phyloP scores from a whole-genome alignment of 2,797 vertebrate genomes.

The Lepus oiostolus region DNA sequence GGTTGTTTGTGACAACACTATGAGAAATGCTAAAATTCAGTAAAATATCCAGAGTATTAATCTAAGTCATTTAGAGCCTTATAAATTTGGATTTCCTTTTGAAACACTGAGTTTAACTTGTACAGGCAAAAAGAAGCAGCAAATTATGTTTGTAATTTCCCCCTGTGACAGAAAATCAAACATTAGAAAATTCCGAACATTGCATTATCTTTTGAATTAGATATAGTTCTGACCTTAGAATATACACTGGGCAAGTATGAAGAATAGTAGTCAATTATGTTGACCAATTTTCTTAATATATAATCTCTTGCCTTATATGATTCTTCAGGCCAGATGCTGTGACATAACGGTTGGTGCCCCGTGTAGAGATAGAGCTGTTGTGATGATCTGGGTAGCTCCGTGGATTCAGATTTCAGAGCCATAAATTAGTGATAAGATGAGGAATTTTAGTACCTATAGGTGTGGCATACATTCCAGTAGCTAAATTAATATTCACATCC shows the following conservation, averaged over 20 bases:
- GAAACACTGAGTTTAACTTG: neutral
- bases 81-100: slow-evolving; percentile 44
- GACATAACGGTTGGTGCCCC: neutral
- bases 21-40: neutral
- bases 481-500: neutral
- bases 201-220: slow-evolving; percentile 29
- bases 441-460: neutral
- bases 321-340: neutral
- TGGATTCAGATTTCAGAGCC: neutral
- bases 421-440: neutral
- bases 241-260: neutral
- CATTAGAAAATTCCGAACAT: slow-evolving; percentile 1
- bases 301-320: neutral
- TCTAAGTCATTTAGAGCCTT: neutral
- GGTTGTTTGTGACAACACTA: neutral
- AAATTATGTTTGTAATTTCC: slow-evolving; percentile 26
- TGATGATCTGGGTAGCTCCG: neutral
- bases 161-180: slow-evolving; percentile 3
- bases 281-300: slow-evolving; percentile 45
- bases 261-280: neutral
- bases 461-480: neutral
- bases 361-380: neutral
- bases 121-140: neutral
- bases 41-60: neutral
- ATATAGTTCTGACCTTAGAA: neutral